Conservation (phyloP, 92 coral and sea anemone genomes). For the Pocillopora grandis region DNA sequence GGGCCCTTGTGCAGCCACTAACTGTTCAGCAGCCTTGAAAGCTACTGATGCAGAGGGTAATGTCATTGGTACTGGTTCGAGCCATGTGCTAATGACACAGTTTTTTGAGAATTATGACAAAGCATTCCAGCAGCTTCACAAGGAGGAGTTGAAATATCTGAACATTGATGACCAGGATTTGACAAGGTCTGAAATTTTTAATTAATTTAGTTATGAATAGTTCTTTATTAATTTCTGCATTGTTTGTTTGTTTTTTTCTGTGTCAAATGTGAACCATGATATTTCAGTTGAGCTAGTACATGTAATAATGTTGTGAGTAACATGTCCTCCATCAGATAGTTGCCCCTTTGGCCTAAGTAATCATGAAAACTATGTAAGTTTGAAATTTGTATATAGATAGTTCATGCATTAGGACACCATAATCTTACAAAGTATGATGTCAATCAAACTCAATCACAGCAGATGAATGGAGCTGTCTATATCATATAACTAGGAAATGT, state of each 20-base stretch:
- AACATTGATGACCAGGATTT: conserved; percentile 42
- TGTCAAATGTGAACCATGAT: neutral
- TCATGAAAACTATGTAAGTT: no score
- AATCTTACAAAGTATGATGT: no score
- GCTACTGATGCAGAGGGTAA: conserved; percentile 80
- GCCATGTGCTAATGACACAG: conserved; percentile 77
- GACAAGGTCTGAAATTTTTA: conserved; percentile 21
- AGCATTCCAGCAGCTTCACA: conserved; percentile 66
- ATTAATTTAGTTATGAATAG: neutral
- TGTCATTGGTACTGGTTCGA: conserved; percentile 78
- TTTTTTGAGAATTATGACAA: conserved; percentile 80
- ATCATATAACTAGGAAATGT: no score
- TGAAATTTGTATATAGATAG: no score
- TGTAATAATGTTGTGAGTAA: no score
- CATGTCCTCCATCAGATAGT: no score
- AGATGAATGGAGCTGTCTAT: no score
- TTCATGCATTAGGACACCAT: no score
- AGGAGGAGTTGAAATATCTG: conserved; percentile 71
- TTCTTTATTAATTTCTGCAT: neutral
- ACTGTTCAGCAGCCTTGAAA: conserved; percentile 80
- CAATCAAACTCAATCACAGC: no score
- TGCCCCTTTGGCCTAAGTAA: no score
- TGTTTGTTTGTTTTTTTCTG: neutral
- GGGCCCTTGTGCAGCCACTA: conserved; percentile 81
- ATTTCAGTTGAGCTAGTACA: no score